These are phyloP conservation scores for Drosophila recens DNA, from an alignment of 2,888 invertebrate species.

Conservation along the genomic window DNA sequence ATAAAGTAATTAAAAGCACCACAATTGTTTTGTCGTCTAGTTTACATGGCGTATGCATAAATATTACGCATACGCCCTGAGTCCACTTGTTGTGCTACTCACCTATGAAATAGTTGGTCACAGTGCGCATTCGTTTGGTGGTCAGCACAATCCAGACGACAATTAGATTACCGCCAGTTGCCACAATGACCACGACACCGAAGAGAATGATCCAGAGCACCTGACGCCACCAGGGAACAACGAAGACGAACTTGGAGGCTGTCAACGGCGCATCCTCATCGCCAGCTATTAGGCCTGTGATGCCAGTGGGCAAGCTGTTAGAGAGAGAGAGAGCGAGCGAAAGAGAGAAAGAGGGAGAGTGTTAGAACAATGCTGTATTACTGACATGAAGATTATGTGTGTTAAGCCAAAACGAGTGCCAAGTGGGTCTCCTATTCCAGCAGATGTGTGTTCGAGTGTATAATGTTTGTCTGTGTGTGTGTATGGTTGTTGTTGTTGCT, in stretches of 20 bases:
- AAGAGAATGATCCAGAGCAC: constrained; percentile 95
- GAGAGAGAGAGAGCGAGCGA: not conserved
- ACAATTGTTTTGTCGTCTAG: not conserved
- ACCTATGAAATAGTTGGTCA: constrained; percentile 98
- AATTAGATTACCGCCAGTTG: constrained; percentile 97
- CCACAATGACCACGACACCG: constrained; percentile 96
- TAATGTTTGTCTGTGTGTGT: constrained; percentile 18
- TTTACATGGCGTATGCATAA: constrained; percentile 24
- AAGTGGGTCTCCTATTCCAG: constrained; percentile 43
- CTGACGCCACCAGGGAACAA: constrained; percentile 95
- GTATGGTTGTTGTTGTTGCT: constrained; percentile 17
- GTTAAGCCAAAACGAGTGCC: constrained; percentile 53
- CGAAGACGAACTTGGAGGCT: constrained; percentile 86
- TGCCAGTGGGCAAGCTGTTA: constrained; percentile 61
- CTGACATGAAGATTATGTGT: constrained; percentile 76
- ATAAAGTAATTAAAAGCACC: too few relatives aligned
- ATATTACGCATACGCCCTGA: constrained; percentile 42
- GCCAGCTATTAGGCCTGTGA: constrained; percentile 41
- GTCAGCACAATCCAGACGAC: constrained; percentile 99
- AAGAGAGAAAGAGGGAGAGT: not conserved
- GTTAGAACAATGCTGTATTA: constrained; percentile 65
- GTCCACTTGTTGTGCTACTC: constrained; percentile 72
- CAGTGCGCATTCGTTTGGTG: constrained; percentile 98
- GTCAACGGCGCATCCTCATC: constrained; percentile 45
- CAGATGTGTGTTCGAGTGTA: constrained; percentile 2